Conservation (phyloP, 2,113 vertebrate species). For the Lycocorax pyrrhopterus region DNA sequence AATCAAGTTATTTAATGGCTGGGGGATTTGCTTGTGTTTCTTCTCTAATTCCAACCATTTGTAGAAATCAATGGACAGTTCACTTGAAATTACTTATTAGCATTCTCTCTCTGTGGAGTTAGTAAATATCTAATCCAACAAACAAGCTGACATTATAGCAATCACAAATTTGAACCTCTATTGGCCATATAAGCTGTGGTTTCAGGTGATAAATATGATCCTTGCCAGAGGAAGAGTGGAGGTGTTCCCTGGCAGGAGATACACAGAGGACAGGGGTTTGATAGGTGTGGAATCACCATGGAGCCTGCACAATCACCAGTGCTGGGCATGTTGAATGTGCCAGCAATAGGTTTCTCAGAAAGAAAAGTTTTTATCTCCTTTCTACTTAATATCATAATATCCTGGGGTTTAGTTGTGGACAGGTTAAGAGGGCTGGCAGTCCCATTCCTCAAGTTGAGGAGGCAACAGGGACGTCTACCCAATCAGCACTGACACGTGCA, state of each 20-base stretch:
- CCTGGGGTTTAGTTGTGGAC: neutral
- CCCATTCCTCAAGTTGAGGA: neutral
- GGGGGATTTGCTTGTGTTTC: neutral
- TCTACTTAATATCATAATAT: neutral
- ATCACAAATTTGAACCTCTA: rapidly evolving
- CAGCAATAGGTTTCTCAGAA: neutral
- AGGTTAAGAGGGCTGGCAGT: neutral
- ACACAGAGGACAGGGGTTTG: neutral
- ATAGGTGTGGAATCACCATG: rapidly evolving
- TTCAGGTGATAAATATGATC: neutral
- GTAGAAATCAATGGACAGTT: neutral
- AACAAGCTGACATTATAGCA: neutral
- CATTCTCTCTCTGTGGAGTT: neutral
- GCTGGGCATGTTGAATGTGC: neutral
- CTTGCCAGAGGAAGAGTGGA: neutral
- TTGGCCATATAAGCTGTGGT: neutral
- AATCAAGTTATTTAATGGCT: neutral
- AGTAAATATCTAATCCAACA: neutral
- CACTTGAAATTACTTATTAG: neutral
- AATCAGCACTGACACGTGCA: neutral
- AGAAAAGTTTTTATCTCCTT: neutral
- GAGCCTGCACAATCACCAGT: neutral
- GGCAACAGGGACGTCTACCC: neutral
- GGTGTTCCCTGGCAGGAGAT: neutral
- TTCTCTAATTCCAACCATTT: neutral